Conservation (phyloP, 2,797 vertebrate genomes). For the Tinamus major region DNA sequence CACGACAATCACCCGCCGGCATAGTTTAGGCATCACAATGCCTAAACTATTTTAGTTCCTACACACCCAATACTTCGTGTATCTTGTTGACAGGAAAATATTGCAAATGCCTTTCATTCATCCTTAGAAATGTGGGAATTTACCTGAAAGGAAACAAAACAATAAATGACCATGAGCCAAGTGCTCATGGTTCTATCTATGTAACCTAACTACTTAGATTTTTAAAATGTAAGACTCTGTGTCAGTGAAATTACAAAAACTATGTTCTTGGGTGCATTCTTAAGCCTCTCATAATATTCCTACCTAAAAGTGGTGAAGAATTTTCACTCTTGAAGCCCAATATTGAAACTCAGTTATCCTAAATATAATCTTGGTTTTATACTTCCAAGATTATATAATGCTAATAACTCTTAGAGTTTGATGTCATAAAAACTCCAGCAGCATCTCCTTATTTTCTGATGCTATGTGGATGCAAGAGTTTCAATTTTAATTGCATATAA, state of each 20-base stretch:
- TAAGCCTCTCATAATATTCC: too few species aligned
- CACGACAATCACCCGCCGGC: too few species aligned
- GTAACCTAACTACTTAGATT: accelerated
- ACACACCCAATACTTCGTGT: accelerated
- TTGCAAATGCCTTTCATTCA: background rate
- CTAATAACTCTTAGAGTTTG: background rate
- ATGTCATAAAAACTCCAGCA: background rate
- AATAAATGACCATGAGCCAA: background rate
- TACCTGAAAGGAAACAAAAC: background rate
- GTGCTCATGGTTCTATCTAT: background rate
- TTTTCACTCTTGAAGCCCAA: background rate
- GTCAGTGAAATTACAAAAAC: too few species aligned
- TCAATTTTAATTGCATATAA: background rate
- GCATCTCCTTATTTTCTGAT: background rate
- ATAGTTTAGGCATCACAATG: too few species aligned
- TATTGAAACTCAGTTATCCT: background rate
- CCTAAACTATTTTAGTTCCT: background rate
- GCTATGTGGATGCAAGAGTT: background rate
- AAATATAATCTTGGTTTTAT: background rate
- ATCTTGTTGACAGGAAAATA: background rate
- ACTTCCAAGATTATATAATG: background rate
- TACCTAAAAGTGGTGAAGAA: too few species aligned
- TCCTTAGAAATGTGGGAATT: background rate
- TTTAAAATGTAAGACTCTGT: background rate
- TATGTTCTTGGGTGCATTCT: too few species aligned